Base-by-base conservation (phyloP, 2,797 vertebrate genomes). In the Tragopan temminckii region DNA sequence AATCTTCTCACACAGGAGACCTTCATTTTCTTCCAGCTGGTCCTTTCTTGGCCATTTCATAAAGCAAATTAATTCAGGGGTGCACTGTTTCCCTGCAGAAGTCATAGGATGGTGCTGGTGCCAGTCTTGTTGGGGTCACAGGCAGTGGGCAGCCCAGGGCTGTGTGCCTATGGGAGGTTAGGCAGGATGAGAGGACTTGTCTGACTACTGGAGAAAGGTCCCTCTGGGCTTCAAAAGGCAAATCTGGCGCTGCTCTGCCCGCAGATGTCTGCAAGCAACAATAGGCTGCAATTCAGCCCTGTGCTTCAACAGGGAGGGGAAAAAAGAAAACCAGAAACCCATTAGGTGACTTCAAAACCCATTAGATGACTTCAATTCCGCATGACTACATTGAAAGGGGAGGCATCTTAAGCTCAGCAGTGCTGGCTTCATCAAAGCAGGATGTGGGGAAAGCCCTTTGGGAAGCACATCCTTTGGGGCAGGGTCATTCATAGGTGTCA, bases 281-380 rank as follows among this genome's bases (percentile, higher is more conserved):
- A 58, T 38, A 14, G 79, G 38, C 95, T 85, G 82, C 55, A 13
- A 48, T 62, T 78, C 7, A 88, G 40, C 61, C 85, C 80, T 57
- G 9, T 2, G 66, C 85, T 94, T 67, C 40, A 58, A 52, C 19
- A 79, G 50, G 17, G n/a, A n/a, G 91, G 61, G n/a, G 21, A 53
- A 27, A 84, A 62, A 91, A 76, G 52, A 66, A 78, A 93, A 82
- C 27, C 83, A 94, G 83, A 91, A 88, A 94, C 62, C 43, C 52
- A n/a, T 88, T 24, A 64, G 95, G 88, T 94, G 88, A 74, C 74
- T 88, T 86, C 88, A 94, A 91, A 88, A 94, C 62, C 43, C 52
- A n/a, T 88, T 24, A 64, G 95, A 90, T 96, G 89, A 74, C 74
- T 88, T 86, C 88, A 94, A 70, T 80, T 70, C 82, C 16, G 1